Percentiles rank a stretch among this genome's conserved stretches.
These are phyloP conservation scores for Egretta garzetta DNA, from an alignment of 2,113 vertebrate species.

Conservation along the genomic window DNA sequence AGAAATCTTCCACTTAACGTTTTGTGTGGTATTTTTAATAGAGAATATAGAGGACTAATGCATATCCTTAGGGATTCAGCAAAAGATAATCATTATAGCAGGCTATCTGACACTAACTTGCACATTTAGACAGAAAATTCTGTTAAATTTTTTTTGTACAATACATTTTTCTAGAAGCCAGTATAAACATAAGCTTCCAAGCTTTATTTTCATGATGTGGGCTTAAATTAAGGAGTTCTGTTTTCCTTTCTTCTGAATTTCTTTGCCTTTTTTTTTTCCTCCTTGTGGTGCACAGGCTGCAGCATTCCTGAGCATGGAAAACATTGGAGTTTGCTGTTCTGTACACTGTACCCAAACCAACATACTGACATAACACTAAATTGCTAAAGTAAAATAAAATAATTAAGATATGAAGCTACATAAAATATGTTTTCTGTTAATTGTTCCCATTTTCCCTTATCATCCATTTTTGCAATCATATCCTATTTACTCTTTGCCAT, in stretches of 20 bases:
- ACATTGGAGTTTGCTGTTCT: not conserved
- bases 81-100: not conserved
- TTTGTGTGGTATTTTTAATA: not conserved
- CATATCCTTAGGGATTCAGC: not conserved
- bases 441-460: not conserved
- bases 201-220: not conserved
- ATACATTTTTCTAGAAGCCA: not conserved
- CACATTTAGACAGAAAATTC: not conserved
- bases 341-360: not conserved
- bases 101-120: not conserved
- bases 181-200: not conserved
- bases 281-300: not conserved
- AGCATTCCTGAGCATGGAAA: not conserved
- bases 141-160: not conserved
- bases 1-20: not conserved
- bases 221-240: not conserved
- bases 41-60: not conserved
- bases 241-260: not conserved
- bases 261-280: not conserved
- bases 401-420: not conserved
- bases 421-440: conserved; percentile 27
- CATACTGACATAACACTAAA: not conserved
- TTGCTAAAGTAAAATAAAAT: conserved; percentile 8
- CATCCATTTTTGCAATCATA: not conserved
- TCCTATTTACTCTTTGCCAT: conserved; percentile 9